Percentiles rank a stretch among this genome's conserved stretches.
Conservation (phyloP, 2,113 vertebrate species). For the Melospiza georgiana region DNA sequence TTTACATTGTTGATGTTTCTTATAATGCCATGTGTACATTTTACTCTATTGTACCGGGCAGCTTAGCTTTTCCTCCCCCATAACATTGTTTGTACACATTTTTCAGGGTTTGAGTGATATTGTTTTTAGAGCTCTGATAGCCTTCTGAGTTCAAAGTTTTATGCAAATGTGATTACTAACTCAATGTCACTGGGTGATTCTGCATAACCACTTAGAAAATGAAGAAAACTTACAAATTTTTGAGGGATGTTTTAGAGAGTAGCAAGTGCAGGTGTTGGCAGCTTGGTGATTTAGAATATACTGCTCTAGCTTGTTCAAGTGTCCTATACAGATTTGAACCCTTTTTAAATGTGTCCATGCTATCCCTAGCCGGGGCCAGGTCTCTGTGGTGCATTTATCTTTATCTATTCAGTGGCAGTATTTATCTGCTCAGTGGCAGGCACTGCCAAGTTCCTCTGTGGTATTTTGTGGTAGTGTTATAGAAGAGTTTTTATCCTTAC, state of each 20-base stretch:
- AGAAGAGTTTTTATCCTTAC: not conserved
- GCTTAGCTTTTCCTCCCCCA: not conserved
- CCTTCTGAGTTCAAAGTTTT: not conserved
- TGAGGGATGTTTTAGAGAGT: not conserved
- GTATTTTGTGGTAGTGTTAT: not conserved
- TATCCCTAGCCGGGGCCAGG: not conserved
- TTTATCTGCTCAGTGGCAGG: not conserved
- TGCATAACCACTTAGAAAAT: not conserved
- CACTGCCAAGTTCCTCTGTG: not conserved
- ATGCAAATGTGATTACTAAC: not conserved
- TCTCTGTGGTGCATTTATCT: not conserved
- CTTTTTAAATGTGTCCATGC: not conserved
- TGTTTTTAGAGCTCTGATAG: not conserved
- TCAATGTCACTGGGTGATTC: not conserved
- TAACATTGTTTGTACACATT: not conserved
- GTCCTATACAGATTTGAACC: not conserved
- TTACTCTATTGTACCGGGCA: not conserved
- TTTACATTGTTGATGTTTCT: not conserved
- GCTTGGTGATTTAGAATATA: not conserved
- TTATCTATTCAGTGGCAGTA: not conserved
- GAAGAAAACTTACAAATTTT: not conserved
- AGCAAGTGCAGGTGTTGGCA: not conserved
- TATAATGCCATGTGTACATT: not conserved
- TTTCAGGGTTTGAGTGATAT: not conserved
- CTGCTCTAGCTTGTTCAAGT: not conserved